These are phyloP conservation scores for Nephrotoma guestfalica DNA, from an alignment of 2,888 invertebrate species.

Conservation along the genomic window DNA sequence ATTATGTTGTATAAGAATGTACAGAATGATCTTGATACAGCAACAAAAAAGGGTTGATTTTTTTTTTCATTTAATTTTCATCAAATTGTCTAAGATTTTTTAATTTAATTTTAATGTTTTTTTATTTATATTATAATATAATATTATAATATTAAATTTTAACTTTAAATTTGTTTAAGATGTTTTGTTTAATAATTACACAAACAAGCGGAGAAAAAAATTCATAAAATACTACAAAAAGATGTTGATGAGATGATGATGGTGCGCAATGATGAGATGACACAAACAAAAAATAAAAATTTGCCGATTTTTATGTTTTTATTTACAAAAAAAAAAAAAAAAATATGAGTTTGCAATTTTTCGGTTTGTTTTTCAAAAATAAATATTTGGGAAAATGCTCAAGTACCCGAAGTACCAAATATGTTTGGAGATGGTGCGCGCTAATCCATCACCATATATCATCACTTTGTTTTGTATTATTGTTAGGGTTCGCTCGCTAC, in stretches of 20 bases:
- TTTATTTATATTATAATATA: too few relatives aligned
- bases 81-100: background rate
- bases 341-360: background rate
- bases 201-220: background rate
- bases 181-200: background rate
- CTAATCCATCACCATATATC: background rate
- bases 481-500: background rate
- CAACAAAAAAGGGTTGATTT: background rate
- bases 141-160: background rate
- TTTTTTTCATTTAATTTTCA: background rate
- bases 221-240: background rate
- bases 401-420: background rate
- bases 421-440: background rate
- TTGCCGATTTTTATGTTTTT: background rate
- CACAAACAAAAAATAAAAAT: background rate
- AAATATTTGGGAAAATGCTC: background rate
- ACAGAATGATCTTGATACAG: background rate
- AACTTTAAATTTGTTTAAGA: background rate
- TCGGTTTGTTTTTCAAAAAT: background rate
- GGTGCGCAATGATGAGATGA: background rate
- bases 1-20: too few relatives aligned
- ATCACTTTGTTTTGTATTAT: background rate
- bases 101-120: background rate
- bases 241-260: background rate
- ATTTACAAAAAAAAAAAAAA: too few relatives aligned